A percentile compares a stretch with the other conserved stretches of the same genome.
phyloP scores from a whole-genome alignment of 2,888 invertebrate species.

The Rosalia funebris region DNA sequence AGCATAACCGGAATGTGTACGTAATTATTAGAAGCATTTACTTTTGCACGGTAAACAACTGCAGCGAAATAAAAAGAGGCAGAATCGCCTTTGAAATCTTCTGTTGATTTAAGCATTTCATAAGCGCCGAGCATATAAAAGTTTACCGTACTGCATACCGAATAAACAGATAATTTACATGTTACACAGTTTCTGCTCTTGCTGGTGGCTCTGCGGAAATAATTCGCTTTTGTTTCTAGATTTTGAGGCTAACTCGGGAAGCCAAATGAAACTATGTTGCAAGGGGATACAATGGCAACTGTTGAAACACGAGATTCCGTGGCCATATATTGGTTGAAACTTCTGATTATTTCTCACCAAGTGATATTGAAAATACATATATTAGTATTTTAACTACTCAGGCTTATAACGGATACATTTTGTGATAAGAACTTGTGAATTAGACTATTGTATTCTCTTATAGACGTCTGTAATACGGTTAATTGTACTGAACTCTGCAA shows the following conservation, averaged over 20 bases:
- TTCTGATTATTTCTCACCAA: no score
- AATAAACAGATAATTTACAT: neutral
- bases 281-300: no score
- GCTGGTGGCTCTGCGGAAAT: neutral
- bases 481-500: no score
- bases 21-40: slow-evolving; percentile 1
- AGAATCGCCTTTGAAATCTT: neutral
- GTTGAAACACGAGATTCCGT: no score
- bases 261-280: neutral
- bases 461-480: no score
- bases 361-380: no score
- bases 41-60: slow-evolving; percentile 8
- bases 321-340: no score
- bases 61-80: neutral
- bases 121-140: neutral
- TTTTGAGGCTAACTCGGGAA: neutral
- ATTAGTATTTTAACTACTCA: no score
- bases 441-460: no score
- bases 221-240: neutral
- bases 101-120: slow-evolving; percentile 1
- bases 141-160: neutral
- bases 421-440: no score
- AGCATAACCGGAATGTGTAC: no score
- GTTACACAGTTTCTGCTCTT: neutral
- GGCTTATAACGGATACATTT: no score